Percentiles rank a stretch among this genome's conserved stretches.
Conservation (phyloP, 2,888 invertebrate genomes). For the Clostera curtula region DNA sequence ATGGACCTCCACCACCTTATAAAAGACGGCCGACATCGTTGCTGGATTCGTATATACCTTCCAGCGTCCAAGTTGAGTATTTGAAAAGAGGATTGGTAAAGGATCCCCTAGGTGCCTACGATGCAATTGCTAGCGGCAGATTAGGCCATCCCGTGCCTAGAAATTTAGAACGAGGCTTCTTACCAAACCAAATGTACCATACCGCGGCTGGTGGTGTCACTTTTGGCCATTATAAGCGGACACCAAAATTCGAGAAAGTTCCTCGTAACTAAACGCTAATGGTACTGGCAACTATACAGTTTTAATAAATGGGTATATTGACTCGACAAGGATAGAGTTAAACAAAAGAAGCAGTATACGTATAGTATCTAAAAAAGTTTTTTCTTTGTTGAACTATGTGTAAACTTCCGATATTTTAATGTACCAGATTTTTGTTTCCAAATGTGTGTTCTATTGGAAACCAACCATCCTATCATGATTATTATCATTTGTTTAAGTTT, state of each 20-base stretch:
- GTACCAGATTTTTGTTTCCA: no score
- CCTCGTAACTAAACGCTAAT: slow-evolving; percentile 22
- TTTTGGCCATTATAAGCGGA: slow-evolving; percentile 60
- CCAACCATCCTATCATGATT: no score
- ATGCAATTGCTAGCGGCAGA: slow-evolving; percentile 51
- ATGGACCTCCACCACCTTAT: slow-evolving; percentile 28
- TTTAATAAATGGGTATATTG: neutral
- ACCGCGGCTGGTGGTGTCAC: slow-evolving; percentile 59
- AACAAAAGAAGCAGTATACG: no score
- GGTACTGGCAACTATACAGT: neutral
- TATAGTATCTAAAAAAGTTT: no score
- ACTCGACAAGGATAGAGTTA: no score
- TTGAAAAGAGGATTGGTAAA: slow-evolving; percentile 58
- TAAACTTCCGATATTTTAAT: no score
- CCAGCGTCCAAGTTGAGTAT: slow-evolving; percentile 67
- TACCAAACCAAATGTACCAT: slow-evolving; percentile 68
- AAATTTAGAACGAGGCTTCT: slow-evolving; percentile 60
- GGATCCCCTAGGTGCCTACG: slow-evolving; percentile 57
- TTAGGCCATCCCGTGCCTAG: slow-evolving; percentile 37
- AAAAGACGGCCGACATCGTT: slow-evolving; percentile 66
- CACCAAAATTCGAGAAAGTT: slow-evolving; percentile 44
- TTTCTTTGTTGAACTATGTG: no score
- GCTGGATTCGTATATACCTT: slow-evolving; percentile 77
- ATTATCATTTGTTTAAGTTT: no score
- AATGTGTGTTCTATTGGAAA: no score